Conservation (phyloP, 1,140 invertebrate genomes). For the Magallana gigas region DNA sequence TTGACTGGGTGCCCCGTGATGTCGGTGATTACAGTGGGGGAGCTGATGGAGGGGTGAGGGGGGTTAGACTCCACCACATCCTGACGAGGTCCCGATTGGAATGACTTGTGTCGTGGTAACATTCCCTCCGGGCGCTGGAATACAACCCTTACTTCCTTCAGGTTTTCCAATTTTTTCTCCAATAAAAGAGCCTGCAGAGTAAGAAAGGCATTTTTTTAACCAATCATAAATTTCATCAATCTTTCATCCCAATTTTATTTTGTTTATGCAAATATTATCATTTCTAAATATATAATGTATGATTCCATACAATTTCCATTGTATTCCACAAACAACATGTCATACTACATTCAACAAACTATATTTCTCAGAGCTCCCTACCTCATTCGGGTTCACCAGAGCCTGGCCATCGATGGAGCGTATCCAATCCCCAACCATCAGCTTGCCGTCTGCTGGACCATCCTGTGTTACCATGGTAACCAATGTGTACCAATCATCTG, state of each 20-base stretch:
- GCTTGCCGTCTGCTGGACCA: slow-evolving; percentile 52
- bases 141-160: slow-evolving; percentile 44
- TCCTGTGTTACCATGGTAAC: slow-evolving; percentile 46
- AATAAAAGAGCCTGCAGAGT: slow-evolving; percentile 38
- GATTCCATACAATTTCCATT: no score
- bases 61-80: background rate
- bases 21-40: slow-evolving; percentile 5
- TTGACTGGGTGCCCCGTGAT: slow-evolving; percentile 23
- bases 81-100: background rate
- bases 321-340: no score
- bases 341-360: no score
- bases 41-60: background rate
- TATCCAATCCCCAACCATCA: slow-evolving; percentile 60
- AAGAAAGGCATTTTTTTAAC: no score
- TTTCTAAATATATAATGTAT: no score
- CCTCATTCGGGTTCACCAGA: slow-evolving; percentile 47
- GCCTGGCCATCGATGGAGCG: slow-evolving; percentile 58
- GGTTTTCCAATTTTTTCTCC: slow-evolving; percentile 39
- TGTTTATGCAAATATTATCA: no score
- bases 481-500: slow-evolving; percentile 57
- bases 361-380: background rate
- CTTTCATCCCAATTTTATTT: no score
- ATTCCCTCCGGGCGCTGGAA: slow-evolving; percentile 55
- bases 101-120: slow-evolving; percentile 10
- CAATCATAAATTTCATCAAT: no score